These are phyloP conservation scores for Archocentrus centrarchus DNA, from an alignment of 2,113 vertebrate genomes.

Conservation along the genomic window DNA sequence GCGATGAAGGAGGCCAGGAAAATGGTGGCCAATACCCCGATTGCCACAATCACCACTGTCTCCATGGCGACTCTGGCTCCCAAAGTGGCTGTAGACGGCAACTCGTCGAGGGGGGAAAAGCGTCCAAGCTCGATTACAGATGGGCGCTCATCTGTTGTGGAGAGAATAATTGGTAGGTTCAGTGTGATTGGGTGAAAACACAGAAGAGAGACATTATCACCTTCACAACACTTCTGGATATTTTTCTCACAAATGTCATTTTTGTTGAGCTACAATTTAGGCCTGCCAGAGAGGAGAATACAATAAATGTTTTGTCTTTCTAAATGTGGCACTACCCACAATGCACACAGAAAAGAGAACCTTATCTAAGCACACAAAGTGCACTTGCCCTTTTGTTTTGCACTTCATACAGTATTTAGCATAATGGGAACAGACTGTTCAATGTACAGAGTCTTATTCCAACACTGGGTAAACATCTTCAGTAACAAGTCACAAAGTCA, in stretches of 20 bases:
- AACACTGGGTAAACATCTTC: background rate
- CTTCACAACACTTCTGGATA: background rate
- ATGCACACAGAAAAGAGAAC: conserved; percentile 27
- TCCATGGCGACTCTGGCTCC: conserved; percentile 84
- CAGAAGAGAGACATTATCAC: background rate
- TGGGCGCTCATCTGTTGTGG: conserved; percentile 71
- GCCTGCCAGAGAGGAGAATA: background rate
- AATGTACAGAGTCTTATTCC: background rate
- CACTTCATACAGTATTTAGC: background rate
- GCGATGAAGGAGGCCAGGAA: conserved; percentile 95
- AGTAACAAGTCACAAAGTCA: conserved; percentile 3
- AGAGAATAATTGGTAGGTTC: conserved; percentile 20
- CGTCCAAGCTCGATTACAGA: conserved; percentile 48
- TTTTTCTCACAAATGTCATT: background rate
- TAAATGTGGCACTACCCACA: conserved; percentile 38
- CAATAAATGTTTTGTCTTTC: background rate
- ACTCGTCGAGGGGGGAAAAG: conserved; percentile 20
- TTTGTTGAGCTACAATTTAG: background rate
- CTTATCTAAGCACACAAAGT: conserved; percentile 44
- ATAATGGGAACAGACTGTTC: background rate
- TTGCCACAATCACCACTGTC: conserved; percentile 96
- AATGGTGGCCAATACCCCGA: conserved; percentile 94
- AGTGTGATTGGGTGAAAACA: conserved; percentile 15
- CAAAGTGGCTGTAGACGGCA: conserved; percentile 14
- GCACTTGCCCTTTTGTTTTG: conserved; percentile 31